Evolutionary conservation across 2,888 invertebrate species (phyloP).

Genomic region (Chirona hameri): DNA sequence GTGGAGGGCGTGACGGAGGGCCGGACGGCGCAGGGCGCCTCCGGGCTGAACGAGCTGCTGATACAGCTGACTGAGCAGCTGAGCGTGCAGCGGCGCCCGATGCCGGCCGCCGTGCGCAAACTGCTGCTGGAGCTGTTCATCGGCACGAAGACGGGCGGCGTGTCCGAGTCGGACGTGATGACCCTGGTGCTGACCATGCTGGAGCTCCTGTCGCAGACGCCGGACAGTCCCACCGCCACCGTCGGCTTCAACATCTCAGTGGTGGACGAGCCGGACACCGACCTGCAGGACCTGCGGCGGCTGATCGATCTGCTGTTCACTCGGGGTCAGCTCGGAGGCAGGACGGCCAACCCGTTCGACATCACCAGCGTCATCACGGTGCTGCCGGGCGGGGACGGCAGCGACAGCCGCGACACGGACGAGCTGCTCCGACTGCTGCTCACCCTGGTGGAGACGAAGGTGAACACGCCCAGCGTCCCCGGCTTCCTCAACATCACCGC

Average conservation of each 20-base stretch:
- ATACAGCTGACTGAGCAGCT: too few species aligned
- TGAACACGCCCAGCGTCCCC: not conserved
- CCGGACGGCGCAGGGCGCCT: too few species aligned
- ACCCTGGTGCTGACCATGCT: not conserved
- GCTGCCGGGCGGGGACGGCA: too few species aligned
- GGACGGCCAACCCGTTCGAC: too few species aligned
- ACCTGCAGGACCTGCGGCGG: not conserved
- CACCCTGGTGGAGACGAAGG: not conserved
- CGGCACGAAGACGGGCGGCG: not conserved
- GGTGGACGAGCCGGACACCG: not conserved
- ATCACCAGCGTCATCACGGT: too few species aligned
- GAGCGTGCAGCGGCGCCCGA: too few species aligned
- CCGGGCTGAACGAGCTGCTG: too few species aligned
- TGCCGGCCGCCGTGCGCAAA: too few species aligned
- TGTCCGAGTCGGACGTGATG: not conserved
- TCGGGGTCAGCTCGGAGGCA: not conserved
- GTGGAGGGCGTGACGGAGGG: not conserved
- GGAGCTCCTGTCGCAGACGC: not conserved
- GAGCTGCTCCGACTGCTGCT: too few species aligned
- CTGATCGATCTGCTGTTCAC: not conserved
- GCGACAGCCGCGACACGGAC: too few species aligned
- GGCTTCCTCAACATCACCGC: not conserved
- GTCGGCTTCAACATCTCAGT: not conserved
- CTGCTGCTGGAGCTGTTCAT: not conserved
- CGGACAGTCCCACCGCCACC: not conserved